These are phyloP conservation scores for Gobionotothen gibberifrons DNA, from an alignment of 2,797 vertebrate species.

Conservation along the genomic window DNA sequence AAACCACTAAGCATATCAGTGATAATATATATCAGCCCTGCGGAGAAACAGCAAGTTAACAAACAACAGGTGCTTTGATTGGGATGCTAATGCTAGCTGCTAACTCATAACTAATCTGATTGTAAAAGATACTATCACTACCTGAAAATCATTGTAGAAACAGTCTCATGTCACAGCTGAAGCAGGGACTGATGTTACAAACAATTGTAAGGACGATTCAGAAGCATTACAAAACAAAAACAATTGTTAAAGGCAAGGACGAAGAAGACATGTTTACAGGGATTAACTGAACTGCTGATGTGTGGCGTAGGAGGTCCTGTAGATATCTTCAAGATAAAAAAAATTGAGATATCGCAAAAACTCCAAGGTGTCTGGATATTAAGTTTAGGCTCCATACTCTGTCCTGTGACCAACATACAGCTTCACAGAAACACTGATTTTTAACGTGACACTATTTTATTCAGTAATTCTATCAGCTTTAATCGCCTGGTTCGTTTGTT, in stretches of 20 bases:
- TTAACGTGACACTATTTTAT: too few species aligned
- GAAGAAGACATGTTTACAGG: not conserved
- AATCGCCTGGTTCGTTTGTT: too few species aligned
- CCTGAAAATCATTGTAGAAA: not conserved
- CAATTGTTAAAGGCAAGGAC: not conserved
- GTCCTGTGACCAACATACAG: too few species aligned
- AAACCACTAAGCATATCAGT: not conserved
- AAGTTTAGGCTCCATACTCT: too few species aligned
- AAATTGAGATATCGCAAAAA: too few species aligned
- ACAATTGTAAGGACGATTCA: not conserved
- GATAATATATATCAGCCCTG: not conserved
- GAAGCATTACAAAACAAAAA: not conserved
- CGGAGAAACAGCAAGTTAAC: not conserved
- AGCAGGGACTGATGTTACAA: not conserved
- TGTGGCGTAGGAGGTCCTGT: not conserved
- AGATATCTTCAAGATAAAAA: not conserved
- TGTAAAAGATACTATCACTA: not conserved
- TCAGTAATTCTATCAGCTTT: too few species aligned
- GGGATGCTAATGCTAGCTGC: not conserved
- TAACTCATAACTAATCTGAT: not conserved
- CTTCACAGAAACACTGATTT: too few species aligned
- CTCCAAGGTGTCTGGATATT: too few species aligned
- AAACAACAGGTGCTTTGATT: slow-evolving; percentile 9
- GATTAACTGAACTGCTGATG: not conserved
- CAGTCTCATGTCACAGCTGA: not conserved